Percentiles rank a stretch among this genome's conserved stretches.
Evolutionary conservation across 2,113 vertebrate genomes (phyloP).

Genomic region (Scalopus aquaticus): DNA sequence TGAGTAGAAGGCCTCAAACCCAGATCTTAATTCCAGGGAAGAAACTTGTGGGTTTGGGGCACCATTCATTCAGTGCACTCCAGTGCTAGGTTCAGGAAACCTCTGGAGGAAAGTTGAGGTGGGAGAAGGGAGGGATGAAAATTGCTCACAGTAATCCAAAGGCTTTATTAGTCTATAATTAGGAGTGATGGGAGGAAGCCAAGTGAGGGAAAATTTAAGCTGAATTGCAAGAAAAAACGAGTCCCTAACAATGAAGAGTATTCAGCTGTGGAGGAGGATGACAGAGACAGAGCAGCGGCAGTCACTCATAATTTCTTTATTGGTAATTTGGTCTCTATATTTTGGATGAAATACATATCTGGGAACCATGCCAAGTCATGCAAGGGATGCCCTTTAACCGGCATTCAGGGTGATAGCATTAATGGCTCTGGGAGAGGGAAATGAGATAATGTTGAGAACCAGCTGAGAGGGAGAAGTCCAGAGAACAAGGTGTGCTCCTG

Average conservation of each 20-base stretch:
- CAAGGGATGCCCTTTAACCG: slow-evolving; percentile 76
- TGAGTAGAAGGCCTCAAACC: background rate
- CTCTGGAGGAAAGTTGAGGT: slow-evolving; percentile 50
- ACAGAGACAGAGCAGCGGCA: slow-evolving; percentile 78
- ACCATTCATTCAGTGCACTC: background rate
- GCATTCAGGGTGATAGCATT: slow-evolving; percentile 71
- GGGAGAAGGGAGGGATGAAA: slow-evolving; percentile 50
- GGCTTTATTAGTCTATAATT: slow-evolving; percentile 75
- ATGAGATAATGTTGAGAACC: slow-evolving; percentile 72
- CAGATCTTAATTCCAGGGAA: slow-evolving; percentile 14
- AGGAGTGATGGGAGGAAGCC: slow-evolving; percentile 72
- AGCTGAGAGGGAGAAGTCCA: slow-evolving; percentile 64
- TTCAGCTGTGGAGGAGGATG: slow-evolving; percentile 78
- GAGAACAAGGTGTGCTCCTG: slow-evolving; percentile 49
- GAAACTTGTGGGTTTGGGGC: background rate
- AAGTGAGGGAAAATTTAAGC: slow-evolving; percentile 71
- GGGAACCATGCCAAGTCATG: slow-evolving; percentile 78
- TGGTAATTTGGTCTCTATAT: slow-evolving; percentile 82
- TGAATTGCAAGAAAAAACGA: slow-evolving; percentile 69
- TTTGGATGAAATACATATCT: slow-evolving; percentile 80
- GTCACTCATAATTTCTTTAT: slow-evolving; percentile 83
- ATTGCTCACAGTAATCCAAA: slow-evolving; percentile 58
- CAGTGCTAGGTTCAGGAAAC: background rate
- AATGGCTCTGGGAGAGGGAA: slow-evolving; percentile 69
- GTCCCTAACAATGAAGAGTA: slow-evolving; percentile 70